Evolutionary conservation across 1,140 invertebrate genomes (phyloP).

Genomic region (Heliothis virescens): DNA sequence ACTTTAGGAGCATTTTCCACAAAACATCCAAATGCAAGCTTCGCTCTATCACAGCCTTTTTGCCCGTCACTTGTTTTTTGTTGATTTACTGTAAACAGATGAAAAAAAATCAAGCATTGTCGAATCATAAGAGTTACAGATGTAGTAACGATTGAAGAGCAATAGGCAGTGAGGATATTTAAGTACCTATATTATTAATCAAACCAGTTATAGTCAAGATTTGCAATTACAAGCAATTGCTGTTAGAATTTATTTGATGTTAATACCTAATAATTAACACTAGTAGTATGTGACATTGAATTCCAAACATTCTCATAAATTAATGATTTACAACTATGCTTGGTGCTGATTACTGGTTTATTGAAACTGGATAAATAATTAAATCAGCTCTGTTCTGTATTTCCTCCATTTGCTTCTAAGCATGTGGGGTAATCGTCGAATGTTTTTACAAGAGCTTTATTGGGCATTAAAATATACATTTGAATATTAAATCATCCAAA

Average conservation of each 20-base stretch:
- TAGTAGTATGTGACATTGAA: neutral
- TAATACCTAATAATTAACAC: neutral
- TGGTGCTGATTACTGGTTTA: neutral
- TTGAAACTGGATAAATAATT: neutral
- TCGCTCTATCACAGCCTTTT: slow-evolving; percentile 58
- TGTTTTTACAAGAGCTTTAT: too few species aligned
- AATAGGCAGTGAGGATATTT: too few species aligned
- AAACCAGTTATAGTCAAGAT: too few species aligned
- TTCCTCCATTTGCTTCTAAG: too few species aligned
- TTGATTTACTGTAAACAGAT: slow-evolving; percentile 56
- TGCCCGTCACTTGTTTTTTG: slow-evolving; percentile 49
- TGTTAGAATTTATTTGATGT: neutral
- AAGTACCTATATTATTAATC: too few species aligned
- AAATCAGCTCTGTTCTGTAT: neutral
- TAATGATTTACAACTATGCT: neutral
- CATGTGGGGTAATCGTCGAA: neutral
- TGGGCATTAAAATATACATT: too few species aligned
- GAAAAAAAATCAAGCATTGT: too few species aligned
- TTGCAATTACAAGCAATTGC: too few species aligned
- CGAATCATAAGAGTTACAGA: too few species aligned
- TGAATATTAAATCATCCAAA: too few species aligned
- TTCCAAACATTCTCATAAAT: neutral
- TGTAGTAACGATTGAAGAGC: too few species aligned
- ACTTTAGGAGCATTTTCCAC: slow-evolving; percentile 56
- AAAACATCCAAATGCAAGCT: slow-evolving; percentile 55